Conservation (phyloP, 2,888 invertebrate species). For the Leucophenga montana region DNA sequence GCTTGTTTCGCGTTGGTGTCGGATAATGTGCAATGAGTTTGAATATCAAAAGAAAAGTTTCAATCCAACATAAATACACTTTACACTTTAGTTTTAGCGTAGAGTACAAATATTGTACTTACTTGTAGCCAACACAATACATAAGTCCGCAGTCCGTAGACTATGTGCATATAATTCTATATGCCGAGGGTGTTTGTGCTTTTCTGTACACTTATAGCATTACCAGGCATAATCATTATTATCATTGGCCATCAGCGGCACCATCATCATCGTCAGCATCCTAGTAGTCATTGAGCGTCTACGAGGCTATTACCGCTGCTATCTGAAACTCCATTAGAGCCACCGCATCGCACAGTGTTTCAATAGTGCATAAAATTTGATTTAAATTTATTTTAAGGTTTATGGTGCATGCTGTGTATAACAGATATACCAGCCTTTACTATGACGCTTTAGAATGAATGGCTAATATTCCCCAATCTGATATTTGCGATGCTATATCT, state of each 20-base stretch:
- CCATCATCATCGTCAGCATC: neutral
- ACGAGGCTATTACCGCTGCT: slow-evolving; percentile 58
- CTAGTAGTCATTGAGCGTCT: neutral
- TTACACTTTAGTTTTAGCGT: neutral
- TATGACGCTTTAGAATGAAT: too few relatives aligned
- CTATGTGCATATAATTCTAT: neutral
- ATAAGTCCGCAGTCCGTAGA: neutral
- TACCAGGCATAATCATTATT: slow-evolving; percentile 11
- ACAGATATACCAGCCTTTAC: too few relatives aligned
- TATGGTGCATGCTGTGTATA: too few relatives aligned
- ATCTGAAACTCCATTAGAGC: slow-evolving; percentile 63
- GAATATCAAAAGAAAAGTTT: neutral
- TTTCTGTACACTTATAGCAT: neutral
- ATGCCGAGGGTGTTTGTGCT: neutral
- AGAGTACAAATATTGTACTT: neutral
- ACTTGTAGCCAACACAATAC: neutral
- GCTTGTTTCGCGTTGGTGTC: too few relatives aligned
- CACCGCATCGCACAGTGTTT: neutral
- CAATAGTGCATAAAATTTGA: too few relatives aligned
- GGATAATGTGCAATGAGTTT: too few relatives aligned
- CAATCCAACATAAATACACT: neutral
- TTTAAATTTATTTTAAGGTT: too few relatives aligned
- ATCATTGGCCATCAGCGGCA: slow-evolving; percentile 19
- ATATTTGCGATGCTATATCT: too few relatives aligned
- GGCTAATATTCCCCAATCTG: too few relatives aligned